Conservation (phyloP, 2,113 vertebrate species). For the Larimichthys crocea region DNA sequence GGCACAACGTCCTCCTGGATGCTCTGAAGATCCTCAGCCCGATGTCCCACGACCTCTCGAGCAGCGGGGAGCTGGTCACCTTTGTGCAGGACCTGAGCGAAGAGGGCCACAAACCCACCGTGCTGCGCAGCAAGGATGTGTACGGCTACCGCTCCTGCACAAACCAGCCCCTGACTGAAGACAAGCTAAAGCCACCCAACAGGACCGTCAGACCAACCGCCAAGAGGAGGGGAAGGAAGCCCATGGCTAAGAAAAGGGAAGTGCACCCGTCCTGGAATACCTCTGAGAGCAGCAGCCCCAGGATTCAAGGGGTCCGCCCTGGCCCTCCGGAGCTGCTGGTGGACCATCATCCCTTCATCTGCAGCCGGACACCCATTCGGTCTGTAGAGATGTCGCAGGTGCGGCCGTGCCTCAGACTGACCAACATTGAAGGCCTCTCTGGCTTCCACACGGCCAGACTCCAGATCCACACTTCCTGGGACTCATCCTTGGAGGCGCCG, state of each 20-base stretch:
- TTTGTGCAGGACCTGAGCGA: conserved; percentile 76
- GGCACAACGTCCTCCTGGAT: conserved; percentile 73
- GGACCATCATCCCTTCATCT: conserved; percentile 43
- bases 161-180: conserved; percentile 64
- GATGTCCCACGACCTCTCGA: conserved; percentile 66
- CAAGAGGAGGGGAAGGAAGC: conserved; percentile 68
- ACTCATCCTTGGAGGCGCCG: conserved; percentile 42
- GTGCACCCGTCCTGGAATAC: conserved; percentile 78
- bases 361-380: conserved; percentile 42
- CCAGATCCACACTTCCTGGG: conserved; percentile 74
- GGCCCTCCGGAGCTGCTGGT: conserved; percentile 64
- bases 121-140: conserved; percentile 78
- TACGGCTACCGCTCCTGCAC: conserved; percentile 76
- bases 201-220: conserved; percentile 50
- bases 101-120: conserved; percentile 73
- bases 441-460: conserved; percentile 79
- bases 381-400: conserved; percentile 35
- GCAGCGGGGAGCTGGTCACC: conserved; percentile 68
- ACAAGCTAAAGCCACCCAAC: conserved; percentile 64
- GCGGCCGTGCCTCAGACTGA: conserved; percentile 75
- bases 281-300: conserved; percentile 56
- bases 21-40: conserved; percentile 78
- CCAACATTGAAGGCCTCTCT: conserved; percentile 73
- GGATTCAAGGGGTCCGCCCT: conserved; percentile 75
- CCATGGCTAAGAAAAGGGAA: conserved; percentile 68